A percentile compares a stretch with the other conserved stretches of the same genome.
Evolutionary conservation across 2,888 invertebrate genomes (phyloP).

Genomic region (Epsilonema sp.): DNA sequence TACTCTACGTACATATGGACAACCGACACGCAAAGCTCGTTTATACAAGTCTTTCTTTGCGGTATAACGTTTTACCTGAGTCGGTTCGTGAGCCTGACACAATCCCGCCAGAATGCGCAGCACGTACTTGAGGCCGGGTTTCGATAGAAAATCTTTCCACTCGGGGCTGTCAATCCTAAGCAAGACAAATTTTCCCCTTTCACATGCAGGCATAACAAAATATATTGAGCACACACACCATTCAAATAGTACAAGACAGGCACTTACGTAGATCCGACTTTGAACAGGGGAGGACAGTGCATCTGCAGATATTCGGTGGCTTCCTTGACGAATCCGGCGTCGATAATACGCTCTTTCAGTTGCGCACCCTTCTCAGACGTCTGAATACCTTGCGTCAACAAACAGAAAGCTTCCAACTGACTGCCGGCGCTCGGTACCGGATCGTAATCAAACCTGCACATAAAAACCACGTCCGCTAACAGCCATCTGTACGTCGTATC

Average conservation of each 20-base stretch:
- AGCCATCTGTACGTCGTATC: no score
- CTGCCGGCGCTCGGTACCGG: slow-evolving; percentile 18
- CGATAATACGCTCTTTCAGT: slow-evolving; percentile 71
- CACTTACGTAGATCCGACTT: slow-evolving; percentile 4
- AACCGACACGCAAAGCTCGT: no score
- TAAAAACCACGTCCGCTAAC: neutral
- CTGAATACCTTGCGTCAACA: slow-evolving; percentile 72
- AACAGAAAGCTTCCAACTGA: slow-evolving; percentile 66
- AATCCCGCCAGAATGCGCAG: slow-evolving; percentile 76
- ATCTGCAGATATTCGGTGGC: slow-evolving; percentile 26
- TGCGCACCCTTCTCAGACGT: slow-evolving; percentile 56
- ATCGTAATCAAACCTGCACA: slow-evolving; percentile 14
- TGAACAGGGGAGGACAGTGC: slow-evolving; percentile 13
- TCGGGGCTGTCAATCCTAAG: slow-evolving; percentile 49
- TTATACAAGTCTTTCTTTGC: no score
- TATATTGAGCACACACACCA: no score
- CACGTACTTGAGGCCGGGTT: slow-evolving; percentile 78
- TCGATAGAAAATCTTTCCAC: slow-evolving; percentile 81
- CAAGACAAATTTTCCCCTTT: no score
- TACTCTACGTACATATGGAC: no score
- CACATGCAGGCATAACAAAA: no score
- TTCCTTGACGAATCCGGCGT: slow-evolving; percentile 39
- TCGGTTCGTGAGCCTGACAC: slow-evolving; percentile 69
- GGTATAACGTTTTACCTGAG: no score
- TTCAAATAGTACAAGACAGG: no score